Evolutionary conservation across 2,113 vertebrate genomes (phyloP).

Genomic region (Daubentonia madagascariensis): DNA sequence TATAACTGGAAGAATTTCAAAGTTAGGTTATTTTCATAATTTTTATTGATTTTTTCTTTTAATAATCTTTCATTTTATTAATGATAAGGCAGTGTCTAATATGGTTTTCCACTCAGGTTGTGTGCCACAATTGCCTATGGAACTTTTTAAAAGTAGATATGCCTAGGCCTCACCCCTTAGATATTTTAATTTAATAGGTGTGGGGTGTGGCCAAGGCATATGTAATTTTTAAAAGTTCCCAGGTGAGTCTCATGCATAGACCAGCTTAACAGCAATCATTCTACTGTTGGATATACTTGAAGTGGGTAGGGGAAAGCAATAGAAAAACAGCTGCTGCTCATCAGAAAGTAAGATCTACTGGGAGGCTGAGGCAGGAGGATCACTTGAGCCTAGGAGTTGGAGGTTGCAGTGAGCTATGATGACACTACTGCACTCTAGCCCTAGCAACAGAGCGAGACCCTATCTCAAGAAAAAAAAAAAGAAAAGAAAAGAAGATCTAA

Average conservation of each 20-base stretch:
- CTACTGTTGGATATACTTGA: not conserved
- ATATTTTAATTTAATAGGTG: not conserved
- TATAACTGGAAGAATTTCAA: not conserved
- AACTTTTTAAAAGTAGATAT: not conserved
- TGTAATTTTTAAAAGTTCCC: not conserved
- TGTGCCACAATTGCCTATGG: not conserved
- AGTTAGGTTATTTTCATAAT: not conserved
- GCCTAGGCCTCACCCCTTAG: not conserved
- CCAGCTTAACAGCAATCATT: not conserved
- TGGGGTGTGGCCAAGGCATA: not conserved
- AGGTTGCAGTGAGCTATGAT: no score
- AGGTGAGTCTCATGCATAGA: not conserved
- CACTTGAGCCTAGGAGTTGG: no score
- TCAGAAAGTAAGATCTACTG: not conserved
- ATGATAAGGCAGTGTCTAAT: not conserved
- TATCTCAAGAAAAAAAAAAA: no score
- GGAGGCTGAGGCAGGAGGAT: no score
- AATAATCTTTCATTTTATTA: not conserved
- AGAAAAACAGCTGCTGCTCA: not conserved
- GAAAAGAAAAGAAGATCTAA: not conserved
- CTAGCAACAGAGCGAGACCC: no score
- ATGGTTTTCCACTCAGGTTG: not conserved
- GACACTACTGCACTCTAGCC: no score
- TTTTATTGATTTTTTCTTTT: not conserved
- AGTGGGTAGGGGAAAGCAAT: not conserved